Evolutionary conservation across 2,113 vertebrate species (phyloP).

Genomic region (Clarias gariepinus): DNA sequence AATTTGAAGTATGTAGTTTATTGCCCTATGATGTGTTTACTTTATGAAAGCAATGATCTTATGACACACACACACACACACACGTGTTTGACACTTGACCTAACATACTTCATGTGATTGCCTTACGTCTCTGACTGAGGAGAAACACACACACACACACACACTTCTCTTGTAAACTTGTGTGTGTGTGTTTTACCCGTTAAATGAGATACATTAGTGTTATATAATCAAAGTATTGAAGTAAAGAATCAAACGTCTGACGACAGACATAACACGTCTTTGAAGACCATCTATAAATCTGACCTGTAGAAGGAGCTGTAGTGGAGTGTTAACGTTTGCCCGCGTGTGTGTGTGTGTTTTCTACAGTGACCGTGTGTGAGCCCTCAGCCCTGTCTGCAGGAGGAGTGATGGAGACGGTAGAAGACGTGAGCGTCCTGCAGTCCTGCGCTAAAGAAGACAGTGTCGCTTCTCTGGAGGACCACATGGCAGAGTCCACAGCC

Average conservation of each 20-base stretch:
- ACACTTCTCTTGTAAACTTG: neutral
- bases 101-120: slow-evolving; percentile 12
- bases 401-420: slow-evolving; percentile 59
- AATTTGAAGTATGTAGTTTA: no score
- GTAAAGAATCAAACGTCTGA: neutral
- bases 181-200: neutral
- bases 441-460: slow-evolving; percentile 39
- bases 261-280: neutral
- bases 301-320: neutral
- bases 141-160: slow-evolving; percentile 1
- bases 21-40: neutral
- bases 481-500: slow-evolving; percentile 42
- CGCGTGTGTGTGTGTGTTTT: slow-evolving; percentile 8
- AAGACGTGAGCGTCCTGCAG: slow-evolving; percentile 38
- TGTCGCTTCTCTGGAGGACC: slow-evolving; percentile 56
- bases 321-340: neutral
- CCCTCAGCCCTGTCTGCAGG: slow-evolving; percentile 60
- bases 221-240: neutral
- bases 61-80: neutral
- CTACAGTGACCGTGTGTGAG: slow-evolving; percentile 75
- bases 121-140: neutral
- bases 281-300: neutral
- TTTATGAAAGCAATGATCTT: no score
- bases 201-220: neutral
- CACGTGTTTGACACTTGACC: neutral